A percentile compares a stretch with the other conserved stretches of the same genome.
phyloP scores from a whole-genome alignment of 2,888 invertebrate species.

The Parasteatoda lunata region DNA sequence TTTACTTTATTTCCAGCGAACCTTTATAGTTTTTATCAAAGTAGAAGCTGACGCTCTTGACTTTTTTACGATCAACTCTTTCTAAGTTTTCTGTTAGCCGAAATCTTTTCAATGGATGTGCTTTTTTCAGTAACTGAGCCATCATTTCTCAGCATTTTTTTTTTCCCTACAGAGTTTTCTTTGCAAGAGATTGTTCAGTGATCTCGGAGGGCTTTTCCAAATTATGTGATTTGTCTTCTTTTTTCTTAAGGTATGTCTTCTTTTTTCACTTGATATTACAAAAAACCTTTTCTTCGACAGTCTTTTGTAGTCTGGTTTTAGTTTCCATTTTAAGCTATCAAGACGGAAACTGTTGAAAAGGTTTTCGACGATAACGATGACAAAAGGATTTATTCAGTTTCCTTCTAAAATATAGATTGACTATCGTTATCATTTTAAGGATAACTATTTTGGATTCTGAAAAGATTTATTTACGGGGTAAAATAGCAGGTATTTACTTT shows the following conservation, averaged over 20 bases:
- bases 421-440: no score
- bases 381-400: no score
- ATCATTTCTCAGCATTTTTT: background rate
- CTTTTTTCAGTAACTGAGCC: background rate
- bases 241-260: background rate
- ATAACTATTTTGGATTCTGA: no score
- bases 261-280: background rate
- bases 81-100: background rate
- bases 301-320: background rate
- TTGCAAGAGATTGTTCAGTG: slow-evolving; percentile 23
- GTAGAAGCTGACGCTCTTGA: background rate
- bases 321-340: background rate
- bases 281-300: background rate
- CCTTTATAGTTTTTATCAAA: background rate
- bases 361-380: no score
- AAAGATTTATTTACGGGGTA: no score
- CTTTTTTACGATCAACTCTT: background rate
- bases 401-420: no score
- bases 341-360: no score
- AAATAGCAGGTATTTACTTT: no score
- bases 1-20: background rate
- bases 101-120: background rate
- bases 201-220: slow-evolving; percentile 17
- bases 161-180: background rate
- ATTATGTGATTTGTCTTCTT: slow-evolving; percentile 38